These are phyloP conservation scores for Ctena decussata DNA, from an alignment of 2,888 invertebrate genomes.

Conservation along the genomic window DNA sequence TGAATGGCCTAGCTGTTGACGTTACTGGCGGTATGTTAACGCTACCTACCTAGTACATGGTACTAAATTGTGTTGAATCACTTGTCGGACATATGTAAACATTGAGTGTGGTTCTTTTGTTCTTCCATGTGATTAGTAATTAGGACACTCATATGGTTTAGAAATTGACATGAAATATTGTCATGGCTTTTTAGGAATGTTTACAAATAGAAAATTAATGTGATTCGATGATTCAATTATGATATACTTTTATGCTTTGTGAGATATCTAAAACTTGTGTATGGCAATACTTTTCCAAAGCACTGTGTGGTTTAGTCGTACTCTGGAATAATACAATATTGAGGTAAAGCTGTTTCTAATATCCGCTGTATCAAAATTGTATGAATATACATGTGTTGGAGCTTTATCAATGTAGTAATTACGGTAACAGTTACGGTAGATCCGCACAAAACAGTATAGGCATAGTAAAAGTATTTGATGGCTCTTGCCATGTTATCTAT, in stretches of 20 bases:
- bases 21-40: neutral
- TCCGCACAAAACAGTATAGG: no score
- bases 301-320: neutral
- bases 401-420: no score
- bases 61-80: neutral
- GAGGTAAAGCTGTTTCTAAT: no score
- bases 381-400: no score
- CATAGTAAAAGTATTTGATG: no score
- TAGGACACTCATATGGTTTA: neutral
- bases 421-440: no score
- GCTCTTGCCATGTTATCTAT: no score
- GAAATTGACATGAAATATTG: neutral
- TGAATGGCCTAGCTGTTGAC: neutral
- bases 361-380: no score
- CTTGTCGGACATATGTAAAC: neutral
- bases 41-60: neutral
- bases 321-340: neutral
- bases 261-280: neutral
- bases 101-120: neutral
- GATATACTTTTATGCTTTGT: neutral
- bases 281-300: neutral
- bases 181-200: neutral
- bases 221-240: no score
- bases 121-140: neutral
- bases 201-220: no score